These are phyloP conservation scores for Phrynocephalus guinanensis DNA, from an alignment of 2,797 vertebrate genomes.

Conservation along the genomic window DNA sequence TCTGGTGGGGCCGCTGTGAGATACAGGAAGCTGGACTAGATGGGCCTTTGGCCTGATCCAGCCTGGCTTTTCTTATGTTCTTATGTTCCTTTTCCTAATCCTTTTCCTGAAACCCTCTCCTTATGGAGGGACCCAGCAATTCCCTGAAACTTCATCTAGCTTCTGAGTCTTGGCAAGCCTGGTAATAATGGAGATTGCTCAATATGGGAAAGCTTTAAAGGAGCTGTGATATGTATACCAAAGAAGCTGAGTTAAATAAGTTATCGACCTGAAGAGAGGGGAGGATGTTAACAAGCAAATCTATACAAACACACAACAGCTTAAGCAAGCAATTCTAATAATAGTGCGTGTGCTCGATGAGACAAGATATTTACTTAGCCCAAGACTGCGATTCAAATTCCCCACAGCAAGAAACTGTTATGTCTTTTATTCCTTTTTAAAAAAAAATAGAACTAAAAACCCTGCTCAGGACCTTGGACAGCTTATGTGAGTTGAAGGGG, in stretches of 20 bases:
- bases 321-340: slow-evolving; percentile 36
- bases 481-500: background rate
- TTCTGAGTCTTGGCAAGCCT: too few relatives aligned
- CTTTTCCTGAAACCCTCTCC: too few relatives aligned
- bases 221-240: slow-evolving; percentile 27
- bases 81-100: too few relatives aligned
- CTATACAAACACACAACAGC: slow-evolving; percentile 43
- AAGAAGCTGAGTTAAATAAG: slow-evolving; percentile 53
- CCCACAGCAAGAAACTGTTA: slow-evolving; percentile 26
- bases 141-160: too few relatives aligned
- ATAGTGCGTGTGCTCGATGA: slow-evolving; percentile 35
- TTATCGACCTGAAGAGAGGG: slow-evolving; percentile 39
- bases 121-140: too few relatives aligned
- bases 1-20: too few relatives aligned
- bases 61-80: too few relatives aligned
- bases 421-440: too few relatives aligned
- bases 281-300: slow-evolving; percentile 19
- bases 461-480: background rate
- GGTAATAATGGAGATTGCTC: slow-evolving; percentile 32
- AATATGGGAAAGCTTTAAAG: slow-evolving; percentile 49
- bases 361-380: slow-evolving; percentile 45
- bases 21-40: too few relatives aligned
- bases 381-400: slow-evolving; percentile 43
- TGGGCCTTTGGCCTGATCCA: too few relatives aligned
- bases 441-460: too few relatives aligned